Base-by-base conservation (phyloP, 2,797 vertebrate species). In the Melanogrammus aeglefinus region DNA sequence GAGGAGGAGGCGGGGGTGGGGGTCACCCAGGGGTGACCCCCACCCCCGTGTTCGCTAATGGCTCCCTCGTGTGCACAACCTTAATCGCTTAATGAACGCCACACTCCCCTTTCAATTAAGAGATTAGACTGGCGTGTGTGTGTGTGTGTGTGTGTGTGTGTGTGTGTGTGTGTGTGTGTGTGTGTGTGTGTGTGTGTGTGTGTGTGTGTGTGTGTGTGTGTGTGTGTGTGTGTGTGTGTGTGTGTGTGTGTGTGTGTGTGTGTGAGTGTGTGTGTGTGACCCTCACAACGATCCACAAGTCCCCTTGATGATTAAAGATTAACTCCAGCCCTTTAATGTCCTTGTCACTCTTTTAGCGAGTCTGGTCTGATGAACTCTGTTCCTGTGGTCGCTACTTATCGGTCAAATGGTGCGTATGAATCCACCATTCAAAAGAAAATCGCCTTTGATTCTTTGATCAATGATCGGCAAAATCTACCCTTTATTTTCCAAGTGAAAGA, bases 81-180 rank as follows among this genome's bases (percentile, higher is more conserved):
- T 82, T 91, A 88, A 91, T 93, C 86, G 74, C 88, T 88, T 92
- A 90, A 93, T 92, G 91, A 92, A 89, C 86, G 80, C 80, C 78
- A 77, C 79, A 86, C 86, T 85, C 84, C 85, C 81, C 78, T 85
- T 89, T 91, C 87, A 90, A 86, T 92, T 90, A 91, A 87, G 77
- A 41, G 41, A 86, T 78, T 57, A 75, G 81, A 88, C 82, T 79
- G 80, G 79, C 86, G 1, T 4, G 29, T 16, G 35, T 33, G 27
- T 33, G 24, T 27, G 69, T 29, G 69, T 70, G 69, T 27, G 69
- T 31, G 69, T 31, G 69, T 71, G 51, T 57, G 51, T 57, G 47
- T 57, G 47, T 57, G 47, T 57, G 47, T 57, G 47, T 57, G 79
- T 87, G 6, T 18, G 29, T 16, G 18, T 33, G 27, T 33, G 24